Conservation (phyloP, 2,797 vertebrate species). For the Gila robusta region DNA sequence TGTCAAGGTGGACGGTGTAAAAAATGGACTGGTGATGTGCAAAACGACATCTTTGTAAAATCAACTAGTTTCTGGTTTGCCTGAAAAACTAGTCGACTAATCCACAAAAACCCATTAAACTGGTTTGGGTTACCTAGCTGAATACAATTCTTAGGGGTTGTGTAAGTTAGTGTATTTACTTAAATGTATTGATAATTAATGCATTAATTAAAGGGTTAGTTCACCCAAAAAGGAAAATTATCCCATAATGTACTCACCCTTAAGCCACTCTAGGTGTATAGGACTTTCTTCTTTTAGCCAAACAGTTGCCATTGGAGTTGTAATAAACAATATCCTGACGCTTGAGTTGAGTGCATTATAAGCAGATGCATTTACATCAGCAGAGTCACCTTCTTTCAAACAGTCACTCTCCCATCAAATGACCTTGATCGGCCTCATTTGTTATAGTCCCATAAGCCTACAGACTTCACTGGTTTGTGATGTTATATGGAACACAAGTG, state of each 20-base stretch:
- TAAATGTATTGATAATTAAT: no score
- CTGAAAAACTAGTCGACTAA: not conserved
- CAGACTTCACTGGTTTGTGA: constrained; percentile 8
- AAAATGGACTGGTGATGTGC: no score
- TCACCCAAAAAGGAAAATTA: no score
- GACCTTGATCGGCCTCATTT: constrained; percentile 14
- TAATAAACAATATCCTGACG: not conserved
- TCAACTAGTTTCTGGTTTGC: not conserved
- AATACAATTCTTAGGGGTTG: not conserved
- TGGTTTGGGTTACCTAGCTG: not conserved
- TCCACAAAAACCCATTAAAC: not conserved
- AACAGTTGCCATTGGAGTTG: no score
- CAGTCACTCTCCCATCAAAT: constrained; percentile 3
- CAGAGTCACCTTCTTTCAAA: not conserved
- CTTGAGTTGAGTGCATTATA: not conserved
- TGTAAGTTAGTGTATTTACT: no score
- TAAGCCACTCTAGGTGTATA: no score
- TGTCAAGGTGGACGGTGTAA: not conserved
- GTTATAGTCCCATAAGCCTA: constrained; percentile 2
- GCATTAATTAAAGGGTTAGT: no score
- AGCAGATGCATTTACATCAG: constrained; percentile 24
- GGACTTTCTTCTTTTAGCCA: no score
- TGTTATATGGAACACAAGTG: constrained; percentile 24
- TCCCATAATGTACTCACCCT: no score
- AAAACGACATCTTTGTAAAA: not conserved